Conservation (phyloP, 2,797 vertebrate species). For the Vespertilio murinus region DNA sequence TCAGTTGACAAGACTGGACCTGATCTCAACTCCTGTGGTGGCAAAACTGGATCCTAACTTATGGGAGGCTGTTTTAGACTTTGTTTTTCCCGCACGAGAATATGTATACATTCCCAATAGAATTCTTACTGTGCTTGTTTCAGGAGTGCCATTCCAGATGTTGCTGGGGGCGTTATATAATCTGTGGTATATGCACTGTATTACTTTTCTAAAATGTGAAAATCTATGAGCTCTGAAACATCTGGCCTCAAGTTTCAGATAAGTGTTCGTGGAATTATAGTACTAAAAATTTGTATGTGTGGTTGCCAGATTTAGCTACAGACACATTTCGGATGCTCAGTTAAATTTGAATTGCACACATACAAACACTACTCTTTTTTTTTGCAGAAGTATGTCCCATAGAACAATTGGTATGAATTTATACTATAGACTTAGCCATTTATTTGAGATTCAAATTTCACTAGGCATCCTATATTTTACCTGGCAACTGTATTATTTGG, state of each 20-base stretch:
- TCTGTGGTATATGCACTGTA: neutral
- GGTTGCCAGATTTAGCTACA: constrained; percentile 7
- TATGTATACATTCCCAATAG: neutral
- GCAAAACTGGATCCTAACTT: neutral
- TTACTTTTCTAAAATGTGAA: constrained; percentile 47
- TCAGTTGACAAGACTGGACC: neutral
- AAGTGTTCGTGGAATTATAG: constrained; percentile 14
- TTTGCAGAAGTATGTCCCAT: neutral
- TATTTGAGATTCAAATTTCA: constrained; percentile 25
- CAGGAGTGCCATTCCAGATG: neutral
- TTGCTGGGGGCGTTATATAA: neutral
- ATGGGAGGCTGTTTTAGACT: neutral
- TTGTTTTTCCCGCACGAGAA: neutral
- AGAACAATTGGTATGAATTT: neutral
- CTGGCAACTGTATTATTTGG: neutral
- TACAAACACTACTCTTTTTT: neutral
- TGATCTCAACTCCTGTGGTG: neutral
- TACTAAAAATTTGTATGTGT: neutral
- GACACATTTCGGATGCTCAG: neutral
- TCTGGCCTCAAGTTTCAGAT: constrained; percentile 30
- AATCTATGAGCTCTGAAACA: constrained; percentile 1
- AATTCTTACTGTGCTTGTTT: constrained; percentile 24
- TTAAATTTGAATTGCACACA: constrained; percentile 34
- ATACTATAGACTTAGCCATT: neutral
- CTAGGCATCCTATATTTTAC: neutral